These are phyloP conservation scores for Falco punctatus DNA, from an alignment of 2,113 vertebrate genomes.

Conservation along the genomic window DNA sequence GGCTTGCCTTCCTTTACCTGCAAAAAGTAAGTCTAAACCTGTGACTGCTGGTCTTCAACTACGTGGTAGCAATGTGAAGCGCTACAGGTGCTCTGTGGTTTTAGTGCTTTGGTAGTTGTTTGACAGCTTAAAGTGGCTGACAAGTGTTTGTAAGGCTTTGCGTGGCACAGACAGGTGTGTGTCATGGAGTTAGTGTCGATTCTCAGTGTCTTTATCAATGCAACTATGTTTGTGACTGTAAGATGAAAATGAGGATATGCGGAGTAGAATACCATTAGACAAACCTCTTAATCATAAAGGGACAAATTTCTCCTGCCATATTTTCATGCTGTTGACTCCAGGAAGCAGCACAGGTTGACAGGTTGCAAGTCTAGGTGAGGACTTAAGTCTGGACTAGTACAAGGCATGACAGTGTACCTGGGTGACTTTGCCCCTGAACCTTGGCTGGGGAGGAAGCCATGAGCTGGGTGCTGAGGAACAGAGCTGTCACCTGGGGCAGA, in stretches of 20 bases:
- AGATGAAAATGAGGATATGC: neutral
- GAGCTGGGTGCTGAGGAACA: neutral
- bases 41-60: neutral
- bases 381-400: neutral
- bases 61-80: neutral
- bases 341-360: neutral
- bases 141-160: neutral
- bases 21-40: neutral
- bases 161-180: no score
- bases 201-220: neutral
- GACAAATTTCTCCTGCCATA: fast-evolving
- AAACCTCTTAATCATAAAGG: neutral
- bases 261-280: neutral
- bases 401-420: no score
- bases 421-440: neutral
- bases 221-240: neutral
- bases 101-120: neutral
- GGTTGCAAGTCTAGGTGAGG: neutral
- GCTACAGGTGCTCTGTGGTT: neutral
- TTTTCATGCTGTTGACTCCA: neutral
- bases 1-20: neutral
- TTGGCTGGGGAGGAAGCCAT: neutral
- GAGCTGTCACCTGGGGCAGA: neutral
- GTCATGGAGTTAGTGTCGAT: no score
- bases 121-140: neutral